Percentiles rank a stretch among this genome's conserved stretches.
These are phyloP conservation scores for Entelurus aequoreus DNA, from an alignment of 2,113 vertebrate species.

Conservation along the genomic window DNA sequence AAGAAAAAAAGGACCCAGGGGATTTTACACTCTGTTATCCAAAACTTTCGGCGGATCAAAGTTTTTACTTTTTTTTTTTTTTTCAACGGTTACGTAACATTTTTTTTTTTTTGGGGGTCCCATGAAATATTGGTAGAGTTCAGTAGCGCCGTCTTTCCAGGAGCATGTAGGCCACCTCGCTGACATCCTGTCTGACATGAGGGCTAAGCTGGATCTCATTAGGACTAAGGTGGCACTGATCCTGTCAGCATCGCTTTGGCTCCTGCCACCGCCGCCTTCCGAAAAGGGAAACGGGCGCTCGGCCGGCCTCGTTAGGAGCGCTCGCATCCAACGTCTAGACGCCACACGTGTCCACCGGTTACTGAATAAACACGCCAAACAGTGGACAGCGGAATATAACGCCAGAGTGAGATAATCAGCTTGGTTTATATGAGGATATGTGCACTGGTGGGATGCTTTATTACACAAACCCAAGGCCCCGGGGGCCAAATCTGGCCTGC, in stretches of 20 bases:
- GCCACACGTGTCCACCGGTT: too few relatives aligned
- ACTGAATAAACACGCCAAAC: too few relatives aligned
- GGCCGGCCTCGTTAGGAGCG: too few relatives aligned
- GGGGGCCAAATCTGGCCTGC: too few relatives aligned
- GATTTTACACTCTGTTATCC: constrained; percentile 55
- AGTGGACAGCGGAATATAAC: too few relatives aligned
- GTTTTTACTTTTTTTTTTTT: constrained; percentile 56
- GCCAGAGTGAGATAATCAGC: too few relatives aligned
- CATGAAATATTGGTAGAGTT: constrained; percentile 41
- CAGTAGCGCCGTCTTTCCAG: constrained; percentile 26
- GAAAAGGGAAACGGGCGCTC: constrained; percentile 49
- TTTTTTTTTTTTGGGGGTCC: constrained; percentile 34
- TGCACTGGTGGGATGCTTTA: too few relatives aligned
- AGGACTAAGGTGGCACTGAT: constrained; percentile 72
- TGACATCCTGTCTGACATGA: constrained; percentile 72
- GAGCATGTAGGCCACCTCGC: constrained; percentile 64
- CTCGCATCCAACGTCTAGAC: too few relatives aligned
- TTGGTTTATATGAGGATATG: too few relatives aligned
- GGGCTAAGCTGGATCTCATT: constrained; percentile 76
- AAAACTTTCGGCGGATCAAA: constrained; percentile 53
- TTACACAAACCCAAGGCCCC: too few relatives aligned
- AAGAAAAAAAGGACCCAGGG: constrained; percentile 34
- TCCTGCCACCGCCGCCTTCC: constrained; percentile 64
- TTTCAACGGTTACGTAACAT: constrained; percentile 60
- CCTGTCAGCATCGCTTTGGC: constrained; percentile 64